These are phyloP conservation scores for Xerus inauris DNA, from an alignment of 2,113 vertebrate genomes.

Conservation along the genomic window DNA sequence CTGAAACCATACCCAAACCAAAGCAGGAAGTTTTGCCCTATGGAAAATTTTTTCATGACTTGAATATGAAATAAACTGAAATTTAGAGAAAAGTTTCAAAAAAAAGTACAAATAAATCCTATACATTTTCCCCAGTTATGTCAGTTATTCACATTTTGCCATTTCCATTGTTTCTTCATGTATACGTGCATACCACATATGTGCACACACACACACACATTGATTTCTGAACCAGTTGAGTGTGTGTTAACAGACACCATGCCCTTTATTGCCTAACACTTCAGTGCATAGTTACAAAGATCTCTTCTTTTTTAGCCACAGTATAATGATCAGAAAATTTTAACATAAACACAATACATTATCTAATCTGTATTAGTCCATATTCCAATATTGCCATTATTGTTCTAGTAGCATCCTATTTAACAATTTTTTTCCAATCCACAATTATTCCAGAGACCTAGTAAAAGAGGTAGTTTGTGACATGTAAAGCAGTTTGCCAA, in stretches of 20 bases:
- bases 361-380: background rate
- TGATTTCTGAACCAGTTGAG: background rate
- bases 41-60: background rate
- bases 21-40: background rate
- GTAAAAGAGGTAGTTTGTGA: background rate
- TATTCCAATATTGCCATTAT: background rate
- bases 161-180: background rate
- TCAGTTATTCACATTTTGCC: background rate
- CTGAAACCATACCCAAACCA: background rate
- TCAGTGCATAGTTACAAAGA: background rate
- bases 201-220: too few species aligned
- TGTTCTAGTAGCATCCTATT: background rate
- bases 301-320: background rate
- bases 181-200: fast-evolving
- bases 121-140: background rate
- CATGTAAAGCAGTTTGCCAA: background rate
- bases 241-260: background rate
- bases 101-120: background rate
- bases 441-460: background rate
- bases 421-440: background rate
- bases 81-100: background rate
- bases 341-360: background rate
- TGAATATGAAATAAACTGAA: background rate
- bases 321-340: background rate
- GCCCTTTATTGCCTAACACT: background rate